A percentile compares a stretch with the other conserved stretches of the same genome.
Conservation (phyloP, 2,113 vertebrate species). For the Rallus limicola region DNA sequence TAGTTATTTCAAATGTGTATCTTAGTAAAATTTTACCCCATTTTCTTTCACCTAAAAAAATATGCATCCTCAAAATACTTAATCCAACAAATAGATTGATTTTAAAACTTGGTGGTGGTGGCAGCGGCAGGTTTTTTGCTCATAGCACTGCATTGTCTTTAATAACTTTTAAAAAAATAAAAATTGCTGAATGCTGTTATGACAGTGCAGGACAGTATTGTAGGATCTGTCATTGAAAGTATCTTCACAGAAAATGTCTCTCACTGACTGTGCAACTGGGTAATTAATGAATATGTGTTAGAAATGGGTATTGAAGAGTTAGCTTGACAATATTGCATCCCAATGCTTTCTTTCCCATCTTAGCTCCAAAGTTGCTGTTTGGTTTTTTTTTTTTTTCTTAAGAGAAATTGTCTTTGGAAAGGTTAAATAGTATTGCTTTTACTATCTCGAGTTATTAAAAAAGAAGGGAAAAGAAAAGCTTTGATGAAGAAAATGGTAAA, state of each 20-base stretch:
- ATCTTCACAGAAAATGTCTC: neutral
- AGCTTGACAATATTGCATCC: neutral
- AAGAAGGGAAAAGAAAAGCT: neutral
- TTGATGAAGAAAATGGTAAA: neutral
- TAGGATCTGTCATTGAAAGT: neutral
- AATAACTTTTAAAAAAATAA: neutral
- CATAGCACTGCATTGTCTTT: neutral
- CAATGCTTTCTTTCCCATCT: neutral
- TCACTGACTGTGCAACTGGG: neutral
- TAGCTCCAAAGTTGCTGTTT: neutral
- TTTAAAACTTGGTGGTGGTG: neutral
- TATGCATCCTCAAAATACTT: neutral
- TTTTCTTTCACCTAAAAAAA: neutral
- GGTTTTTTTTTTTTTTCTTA: neutral
- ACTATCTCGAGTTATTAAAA: neutral
- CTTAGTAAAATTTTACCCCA: neutral
- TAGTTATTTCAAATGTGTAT: neutral
- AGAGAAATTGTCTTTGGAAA: neutral
- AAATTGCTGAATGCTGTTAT: neutral
- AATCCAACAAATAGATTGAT: neutral
- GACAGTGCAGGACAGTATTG: neutral
- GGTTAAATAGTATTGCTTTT: neutral
- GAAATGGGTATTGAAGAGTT: neutral
- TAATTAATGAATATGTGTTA: neutral
- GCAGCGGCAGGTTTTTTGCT: accelerated